A percentile compares a stretch with the other conserved stretches of the same genome.
phyloP scores from a whole-genome alignment of 2,113 vertebrate species.

The Brevimyrus niger region DNA sequence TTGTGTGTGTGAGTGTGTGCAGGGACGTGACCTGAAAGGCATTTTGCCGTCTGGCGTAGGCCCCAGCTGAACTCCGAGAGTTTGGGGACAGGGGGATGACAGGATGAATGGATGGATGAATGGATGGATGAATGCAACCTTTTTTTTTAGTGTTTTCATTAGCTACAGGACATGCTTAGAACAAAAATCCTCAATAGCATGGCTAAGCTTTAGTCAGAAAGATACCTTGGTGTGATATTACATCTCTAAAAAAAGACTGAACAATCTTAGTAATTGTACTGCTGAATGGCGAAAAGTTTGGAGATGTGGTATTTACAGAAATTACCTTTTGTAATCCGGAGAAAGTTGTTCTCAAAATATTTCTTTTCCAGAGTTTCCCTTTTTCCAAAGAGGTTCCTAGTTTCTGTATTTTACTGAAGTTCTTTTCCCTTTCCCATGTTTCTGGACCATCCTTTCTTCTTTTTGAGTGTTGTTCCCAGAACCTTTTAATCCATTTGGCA shows the following conservation, averaged over 20 bases:
- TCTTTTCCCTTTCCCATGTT: not conserved
- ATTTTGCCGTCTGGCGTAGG: not conserved
- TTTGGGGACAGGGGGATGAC: not conserved
- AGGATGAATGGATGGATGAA: not conserved
- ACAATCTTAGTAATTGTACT: not conserved
- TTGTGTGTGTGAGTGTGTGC: not conserved
- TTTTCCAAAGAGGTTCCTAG: not conserved
- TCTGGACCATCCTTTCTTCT: not conserved
- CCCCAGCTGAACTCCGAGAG: not conserved
- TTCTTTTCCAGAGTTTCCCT: not conserved
- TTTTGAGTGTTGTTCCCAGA: not conserved
- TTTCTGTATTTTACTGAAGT: not conserved
- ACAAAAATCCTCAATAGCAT: not conserved
- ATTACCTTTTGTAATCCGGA: not conserved
- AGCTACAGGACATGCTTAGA: not conserved
- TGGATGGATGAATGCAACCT: not conserved
- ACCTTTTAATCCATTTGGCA: not conserved
- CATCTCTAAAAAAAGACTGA: not conserved
- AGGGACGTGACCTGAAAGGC: not conserved
- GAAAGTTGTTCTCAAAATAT: not conserved
- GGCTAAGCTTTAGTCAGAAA: not conserved
- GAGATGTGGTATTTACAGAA: not conserved
- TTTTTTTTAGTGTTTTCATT: not conserved
- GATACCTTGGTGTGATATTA: not conserved
- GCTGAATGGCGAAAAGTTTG: not conserved